These are phyloP conservation scores for Nephrotoma guestfalica DNA, from an alignment of 2,888 invertebrate genomes.

Conservation along the genomic window DNA sequence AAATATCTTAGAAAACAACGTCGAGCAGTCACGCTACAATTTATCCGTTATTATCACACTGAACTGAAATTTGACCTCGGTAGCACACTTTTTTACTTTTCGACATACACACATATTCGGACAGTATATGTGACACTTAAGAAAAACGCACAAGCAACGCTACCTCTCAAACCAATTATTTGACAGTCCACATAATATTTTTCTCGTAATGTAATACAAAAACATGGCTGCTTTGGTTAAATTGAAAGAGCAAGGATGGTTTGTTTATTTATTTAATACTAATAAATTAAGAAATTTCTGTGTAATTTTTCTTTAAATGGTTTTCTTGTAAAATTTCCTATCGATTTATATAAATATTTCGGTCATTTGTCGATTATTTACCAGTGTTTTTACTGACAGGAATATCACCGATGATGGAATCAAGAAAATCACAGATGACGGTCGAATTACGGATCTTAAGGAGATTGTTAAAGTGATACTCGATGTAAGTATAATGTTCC, in stretches of 20 bases:
- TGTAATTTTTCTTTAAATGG: background rate
- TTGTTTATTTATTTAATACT: slow-evolving; percentile 20
- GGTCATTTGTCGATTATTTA: background rate
- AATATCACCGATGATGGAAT: slow-evolving; percentile 57
- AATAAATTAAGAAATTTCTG: slow-evolving; percentile 1
- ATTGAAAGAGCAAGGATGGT: slow-evolving; percentile 54
- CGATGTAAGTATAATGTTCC: slow-evolving; percentile 44
- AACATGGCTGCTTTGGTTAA: slow-evolving; percentile 47
- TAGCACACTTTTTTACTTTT: background rate
- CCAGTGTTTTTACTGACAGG: slow-evolving; percentile 37
- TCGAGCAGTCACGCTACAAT: background rate
- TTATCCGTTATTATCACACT: background rate
- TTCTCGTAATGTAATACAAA: slow-evolving; percentile 10
- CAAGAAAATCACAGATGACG: slow-evolving; percentile 48
- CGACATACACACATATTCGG: background rate
- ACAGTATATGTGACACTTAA: background rate
- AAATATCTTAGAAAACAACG: no score
- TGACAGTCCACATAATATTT: background rate
- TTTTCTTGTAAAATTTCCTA: background rate
- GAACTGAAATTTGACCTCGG: background rate
- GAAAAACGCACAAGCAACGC: background rate
- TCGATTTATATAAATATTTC: background rate
- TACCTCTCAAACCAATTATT: background rate
- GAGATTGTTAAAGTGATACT: slow-evolving; percentile 48
- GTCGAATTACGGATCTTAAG: slow-evolving; percentile 44